These are phyloP conservation scores for Ferdinandea cuprea DNA, from an alignment of 2,888 invertebrate genomes.

Conservation along the genomic window DNA sequence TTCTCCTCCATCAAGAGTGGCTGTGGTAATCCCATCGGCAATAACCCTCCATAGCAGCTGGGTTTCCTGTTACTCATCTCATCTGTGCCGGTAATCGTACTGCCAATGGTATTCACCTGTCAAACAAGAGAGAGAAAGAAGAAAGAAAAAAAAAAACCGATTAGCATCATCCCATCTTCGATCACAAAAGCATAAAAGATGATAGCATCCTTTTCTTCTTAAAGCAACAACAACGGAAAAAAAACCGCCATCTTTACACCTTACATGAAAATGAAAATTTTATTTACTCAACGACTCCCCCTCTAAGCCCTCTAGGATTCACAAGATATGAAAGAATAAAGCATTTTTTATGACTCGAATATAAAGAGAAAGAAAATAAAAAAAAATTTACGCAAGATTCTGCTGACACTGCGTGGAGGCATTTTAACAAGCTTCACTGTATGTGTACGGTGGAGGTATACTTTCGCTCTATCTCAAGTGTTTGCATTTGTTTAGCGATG, in stretches of 20 bases:
- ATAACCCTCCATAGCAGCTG: slow-evolving; percentile 80
- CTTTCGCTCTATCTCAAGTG: slow-evolving; percentile 17
- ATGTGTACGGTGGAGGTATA: slow-evolving; percentile 5
- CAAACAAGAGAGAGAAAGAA: slow-evolving; percentile 34
- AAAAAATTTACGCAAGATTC: background rate
- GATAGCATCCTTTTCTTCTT: slow-evolving; percentile 37
- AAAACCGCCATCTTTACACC: background rate
- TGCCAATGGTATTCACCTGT: slow-evolving; percentile 55
- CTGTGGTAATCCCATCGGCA: slow-evolving; percentile 88
- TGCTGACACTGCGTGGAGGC: slow-evolving; percentile 54
- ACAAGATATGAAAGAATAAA: slow-evolving; percentile 7
- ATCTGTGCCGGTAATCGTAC: slow-evolving; percentile 23
- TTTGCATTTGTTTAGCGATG: slow-evolving; percentile 55
- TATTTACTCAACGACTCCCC: slow-evolving; percentile 46
- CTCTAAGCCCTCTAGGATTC: background rate
- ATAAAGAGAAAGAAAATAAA: background rate
- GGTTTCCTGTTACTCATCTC: slow-evolving; percentile 62
- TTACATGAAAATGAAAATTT: slow-evolving; percentile 48
- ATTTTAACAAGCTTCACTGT: slow-evolving; percentile 52
- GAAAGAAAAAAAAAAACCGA: slow-evolving; percentile 31
- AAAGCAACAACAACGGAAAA: slow-evolving; percentile 7
- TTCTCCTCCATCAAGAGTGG: slow-evolving; percentile 92
- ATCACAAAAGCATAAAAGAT: slow-evolving; percentile 64
- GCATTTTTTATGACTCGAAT: slow-evolving; percentile 24
- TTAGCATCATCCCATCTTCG: slow-evolving; percentile 63